These are phyloP conservation scores for Phylloscopus whistleri DNA, from an alignment of 2,113 vertebrate species.

Conservation along the genomic window DNA sequence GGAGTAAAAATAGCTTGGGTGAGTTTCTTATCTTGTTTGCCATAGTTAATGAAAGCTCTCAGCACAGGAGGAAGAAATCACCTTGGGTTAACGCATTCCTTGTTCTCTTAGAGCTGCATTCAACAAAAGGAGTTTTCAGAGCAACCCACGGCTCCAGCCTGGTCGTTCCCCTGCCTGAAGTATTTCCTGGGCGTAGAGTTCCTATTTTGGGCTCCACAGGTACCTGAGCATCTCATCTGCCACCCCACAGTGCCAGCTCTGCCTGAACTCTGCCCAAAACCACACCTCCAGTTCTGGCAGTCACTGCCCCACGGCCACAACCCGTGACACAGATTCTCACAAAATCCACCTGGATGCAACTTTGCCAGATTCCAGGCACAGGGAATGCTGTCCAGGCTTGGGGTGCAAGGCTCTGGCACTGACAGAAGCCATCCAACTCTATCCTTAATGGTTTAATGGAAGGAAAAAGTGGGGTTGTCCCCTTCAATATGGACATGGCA, in stretches of 20 bases:
- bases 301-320: not conserved
- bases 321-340: not conserved
- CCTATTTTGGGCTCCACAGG: not conserved
- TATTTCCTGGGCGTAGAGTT: not conserved
- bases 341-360: not conserved
- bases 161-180: not conserved
- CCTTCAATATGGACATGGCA: fast-evolving
- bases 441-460: fast-evolving
- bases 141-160: not conserved
- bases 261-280: not conserved
- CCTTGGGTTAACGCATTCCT: not conserved
- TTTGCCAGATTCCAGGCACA: fast-evolving
- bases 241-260: not conserved
- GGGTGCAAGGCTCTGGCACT: not conserved
- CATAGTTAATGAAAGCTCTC: not conserved
- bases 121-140: not conserved
- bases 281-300: not conserved
- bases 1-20: not conserved
- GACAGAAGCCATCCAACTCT: not conserved
- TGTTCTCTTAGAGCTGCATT: not conserved
- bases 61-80: not conserved
- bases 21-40: not conserved
- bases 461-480: not conserved
- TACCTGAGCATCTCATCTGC: not conserved
- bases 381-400: fast-evolving